Conservation (phyloP, 2,797 vertebrate species). For the Spheniscus humboldti region DNA sequence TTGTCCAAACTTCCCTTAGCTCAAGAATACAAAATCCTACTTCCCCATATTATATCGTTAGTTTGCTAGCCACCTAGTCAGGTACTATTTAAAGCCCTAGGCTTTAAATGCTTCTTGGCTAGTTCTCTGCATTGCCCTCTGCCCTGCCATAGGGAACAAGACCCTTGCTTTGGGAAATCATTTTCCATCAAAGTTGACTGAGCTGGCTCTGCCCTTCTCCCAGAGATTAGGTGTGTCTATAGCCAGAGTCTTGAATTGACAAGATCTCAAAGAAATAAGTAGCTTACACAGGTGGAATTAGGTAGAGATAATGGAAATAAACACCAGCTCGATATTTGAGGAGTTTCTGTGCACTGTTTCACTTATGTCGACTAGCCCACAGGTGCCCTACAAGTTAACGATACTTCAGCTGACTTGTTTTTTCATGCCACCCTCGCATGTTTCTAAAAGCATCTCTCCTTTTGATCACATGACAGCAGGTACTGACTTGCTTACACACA, state of each 20-base stretch:
- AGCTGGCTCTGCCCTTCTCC: background rate
- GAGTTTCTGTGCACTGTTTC: background rate
- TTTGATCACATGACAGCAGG: slow-evolving; percentile 35
- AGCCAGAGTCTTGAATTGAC: background rate
- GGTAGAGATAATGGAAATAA: background rate
- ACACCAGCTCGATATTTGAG: background rate
- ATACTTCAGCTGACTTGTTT: slow-evolving; percentile 14
- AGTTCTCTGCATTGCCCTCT: background rate
- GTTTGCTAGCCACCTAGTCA: background rate
- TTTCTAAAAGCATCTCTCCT: slow-evolving; percentile 33
- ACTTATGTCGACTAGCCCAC: background rate
- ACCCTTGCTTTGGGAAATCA: background rate
- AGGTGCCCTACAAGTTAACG: background rate
- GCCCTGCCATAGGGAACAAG: background rate
- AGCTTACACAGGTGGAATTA: background rate
- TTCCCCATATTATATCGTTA: background rate
- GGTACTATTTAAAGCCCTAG: background rate
- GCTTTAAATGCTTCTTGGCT: background rate
- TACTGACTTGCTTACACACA: slow-evolving; percentile 4
- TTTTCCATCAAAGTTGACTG: background rate
- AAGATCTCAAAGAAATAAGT: background rate
- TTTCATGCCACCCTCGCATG: background rate
- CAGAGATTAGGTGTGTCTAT: background rate
- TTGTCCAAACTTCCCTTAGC: background rate
- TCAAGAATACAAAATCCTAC: background rate